These are phyloP conservation scores for Trichoplusia ni DNA, from an alignment of 1,140 invertebrate genomes.

Conservation along the genomic window DNA sequence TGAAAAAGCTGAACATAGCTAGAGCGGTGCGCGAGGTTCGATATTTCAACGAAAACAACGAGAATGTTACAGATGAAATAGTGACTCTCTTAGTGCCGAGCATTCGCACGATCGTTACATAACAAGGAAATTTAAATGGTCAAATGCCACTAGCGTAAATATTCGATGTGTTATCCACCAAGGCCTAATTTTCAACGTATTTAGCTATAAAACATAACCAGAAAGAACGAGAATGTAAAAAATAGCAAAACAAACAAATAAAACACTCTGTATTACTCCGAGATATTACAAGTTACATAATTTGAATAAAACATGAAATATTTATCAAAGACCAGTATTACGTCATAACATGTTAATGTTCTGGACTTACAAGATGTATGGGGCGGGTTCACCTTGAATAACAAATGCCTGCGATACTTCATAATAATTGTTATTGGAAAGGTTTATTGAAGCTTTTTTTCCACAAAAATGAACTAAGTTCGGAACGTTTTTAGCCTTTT, in stretches of 20 bases:
- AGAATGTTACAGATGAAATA: too few relatives aligned
- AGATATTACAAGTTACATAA: constrained; percentile 40
- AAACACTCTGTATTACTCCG: constrained; percentile 35
- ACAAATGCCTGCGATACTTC: constrained; percentile 14
- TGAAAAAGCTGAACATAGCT: too few relatives aligned
- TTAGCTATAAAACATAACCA: background rate
- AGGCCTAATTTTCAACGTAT: too few relatives aligned
- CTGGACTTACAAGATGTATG: constrained; percentile 43
- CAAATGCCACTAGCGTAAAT: too few relatives aligned
- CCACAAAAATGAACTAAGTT: too few relatives aligned
- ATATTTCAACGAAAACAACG: too few relatives aligned
- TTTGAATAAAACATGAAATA: constrained; percentile 59
- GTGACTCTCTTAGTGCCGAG: too few relatives aligned
- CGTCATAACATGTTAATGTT: constrained; percentile 17
- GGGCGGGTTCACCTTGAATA: constrained; percentile 47
- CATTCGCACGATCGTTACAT: too few relatives aligned
- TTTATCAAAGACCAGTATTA: constrained; percentile 44
- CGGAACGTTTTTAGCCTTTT: too few relatives aligned
- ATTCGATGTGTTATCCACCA: too few relatives aligned
- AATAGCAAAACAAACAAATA: constrained; percentile 36
- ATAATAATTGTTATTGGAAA: background rate
- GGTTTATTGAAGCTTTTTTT: background rate
- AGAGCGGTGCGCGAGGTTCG: too few relatives aligned
- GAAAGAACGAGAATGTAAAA: background rate
- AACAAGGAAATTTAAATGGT: too few relatives aligned